These are phyloP conservation scores for Drosophila diplacantha DNA, from an alignment of 2,888 invertebrate genomes.

Conservation along the genomic window DNA sequence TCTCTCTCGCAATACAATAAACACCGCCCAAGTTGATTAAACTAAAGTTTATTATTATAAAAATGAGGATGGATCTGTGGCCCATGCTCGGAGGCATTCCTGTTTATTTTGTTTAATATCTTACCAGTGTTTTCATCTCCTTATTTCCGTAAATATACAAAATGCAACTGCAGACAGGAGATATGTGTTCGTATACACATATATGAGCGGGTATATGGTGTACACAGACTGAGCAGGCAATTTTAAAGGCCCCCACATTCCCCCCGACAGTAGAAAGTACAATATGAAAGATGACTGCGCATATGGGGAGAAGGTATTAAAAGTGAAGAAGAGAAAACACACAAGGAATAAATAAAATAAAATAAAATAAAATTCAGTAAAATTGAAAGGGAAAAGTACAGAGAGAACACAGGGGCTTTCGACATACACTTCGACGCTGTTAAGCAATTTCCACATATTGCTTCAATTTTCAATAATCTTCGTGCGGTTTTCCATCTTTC, in stretches of 20 bases:
- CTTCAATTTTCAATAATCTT: constrained; percentile 59
- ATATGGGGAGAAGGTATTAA: constrained; percentile 21
- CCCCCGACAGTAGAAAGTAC: constrained; percentile 7
- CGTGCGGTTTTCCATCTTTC: constrained; percentile 50
- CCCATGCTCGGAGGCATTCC: no score
- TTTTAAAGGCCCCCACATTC: constrained; percentile 2
- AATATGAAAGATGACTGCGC: constrained; percentile 37
- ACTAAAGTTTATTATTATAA: constrained; percentile 19
- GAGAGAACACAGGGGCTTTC: constrained; percentile 20
- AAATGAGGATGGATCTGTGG: neutral
- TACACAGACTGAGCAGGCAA: constrained; percentile 9
- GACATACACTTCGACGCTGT: constrained; percentile 42
- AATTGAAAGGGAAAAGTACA: constrained; percentile 2
- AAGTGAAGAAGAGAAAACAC: constrained; percentile 5
- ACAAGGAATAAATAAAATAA: constrained; percentile 19
- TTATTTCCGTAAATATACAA: constrained; percentile 36
- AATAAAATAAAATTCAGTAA: constrained; percentile 15
- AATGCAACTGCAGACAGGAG: constrained; percentile 22
- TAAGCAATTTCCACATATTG: constrained; percentile 59
- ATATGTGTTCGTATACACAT: constrained; percentile 1
- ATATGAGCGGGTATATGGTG: neutral
- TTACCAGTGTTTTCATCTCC: constrained; percentile 17
- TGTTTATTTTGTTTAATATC: constrained; percentile 20
- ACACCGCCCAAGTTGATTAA: constrained; percentile 11
- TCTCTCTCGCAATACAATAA: neutral